These are phyloP conservation scores for Drosophila subsilvestris DNA, from an alignment of 2,888 invertebrate genomes.

Conservation along the genomic window DNA sequence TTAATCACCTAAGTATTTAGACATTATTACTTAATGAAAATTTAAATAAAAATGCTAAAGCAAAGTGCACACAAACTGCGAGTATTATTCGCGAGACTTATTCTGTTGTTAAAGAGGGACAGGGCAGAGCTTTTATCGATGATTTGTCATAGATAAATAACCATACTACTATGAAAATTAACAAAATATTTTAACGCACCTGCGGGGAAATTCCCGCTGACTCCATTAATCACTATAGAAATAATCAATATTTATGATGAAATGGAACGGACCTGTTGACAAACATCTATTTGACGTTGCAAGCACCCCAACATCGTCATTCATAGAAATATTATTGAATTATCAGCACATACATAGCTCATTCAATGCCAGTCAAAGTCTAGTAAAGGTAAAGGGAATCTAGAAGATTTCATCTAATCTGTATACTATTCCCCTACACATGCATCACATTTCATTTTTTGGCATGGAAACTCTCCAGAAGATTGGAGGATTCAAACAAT, in stretches of 20 bases:
- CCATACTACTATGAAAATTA: background rate
- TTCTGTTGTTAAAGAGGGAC: background rate
- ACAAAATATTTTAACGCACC: conserved; percentile 9
- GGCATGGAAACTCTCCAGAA: too few species aligned
- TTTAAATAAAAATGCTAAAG: conserved; percentile 55
- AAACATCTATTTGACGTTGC: conserved; percentile 11
- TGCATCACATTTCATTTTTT: too few species aligned
- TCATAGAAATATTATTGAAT: background rate
- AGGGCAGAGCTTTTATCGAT: background rate
- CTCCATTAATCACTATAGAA: conserved; percentile 10
- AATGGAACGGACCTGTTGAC: conserved; percentile 7
- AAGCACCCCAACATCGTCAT: background rate
- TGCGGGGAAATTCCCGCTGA: conserved; percentile 3
- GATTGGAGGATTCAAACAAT: too few species aligned
- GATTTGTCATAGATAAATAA: background rate
- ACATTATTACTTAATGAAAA: conserved; percentile 73
- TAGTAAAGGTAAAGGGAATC: background rate
- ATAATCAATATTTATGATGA: conserved; percentile 11
- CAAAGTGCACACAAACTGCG: background rate
- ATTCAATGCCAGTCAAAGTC: background rate
- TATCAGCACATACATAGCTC: background rate
- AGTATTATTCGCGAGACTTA: background rate
- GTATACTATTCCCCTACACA: too few species aligned
- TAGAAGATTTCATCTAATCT: too few species aligned
- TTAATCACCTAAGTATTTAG: conserved; percentile 79